Percentiles rank a stretch among this genome's conserved stretches.
Conservation (phyloP, 1,140 invertebrate genomes). For the Oncopodura yosiiana region DNA sequence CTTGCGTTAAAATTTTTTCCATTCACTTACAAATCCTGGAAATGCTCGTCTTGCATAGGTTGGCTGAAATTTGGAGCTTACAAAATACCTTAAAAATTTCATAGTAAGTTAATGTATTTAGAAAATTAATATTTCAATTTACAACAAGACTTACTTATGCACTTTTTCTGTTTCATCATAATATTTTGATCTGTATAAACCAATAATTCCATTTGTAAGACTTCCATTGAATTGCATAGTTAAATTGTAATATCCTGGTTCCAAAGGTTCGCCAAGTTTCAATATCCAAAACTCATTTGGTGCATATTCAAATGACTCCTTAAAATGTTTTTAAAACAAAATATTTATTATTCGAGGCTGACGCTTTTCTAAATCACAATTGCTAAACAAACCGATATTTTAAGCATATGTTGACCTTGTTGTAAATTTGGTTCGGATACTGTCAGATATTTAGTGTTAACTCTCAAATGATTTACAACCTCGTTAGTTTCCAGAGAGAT, state of each 20-base stretch:
- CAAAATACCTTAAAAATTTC: conserved; percentile 39
- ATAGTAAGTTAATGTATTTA: not conserved
- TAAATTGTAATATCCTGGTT: conserved; percentile 52
- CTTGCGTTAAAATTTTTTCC: too few relatives aligned
- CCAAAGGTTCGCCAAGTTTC: conserved; percentile 44
- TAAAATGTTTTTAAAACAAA: not conserved
- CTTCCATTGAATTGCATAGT: conserved; percentile 57
- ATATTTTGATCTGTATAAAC: conserved; percentile 70
- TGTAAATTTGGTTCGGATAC: conserved; percentile 37
- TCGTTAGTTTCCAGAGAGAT: conserved; percentile 33
- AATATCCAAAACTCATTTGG: conserved; percentile 59
- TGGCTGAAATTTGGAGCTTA: conserved; percentile 53
- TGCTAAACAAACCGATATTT: conserved; percentile 4
- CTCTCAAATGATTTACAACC: conserved; percentile 39
- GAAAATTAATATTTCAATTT: not conserved
- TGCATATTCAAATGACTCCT: conserved; percentile 43
- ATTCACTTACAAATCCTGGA: conserved; percentile 43
- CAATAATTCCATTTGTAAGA: conserved; percentile 55
- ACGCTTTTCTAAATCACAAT: not conserved
- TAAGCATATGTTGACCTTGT: conserved; percentile 5
- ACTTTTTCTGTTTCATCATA: conserved; percentile 47
- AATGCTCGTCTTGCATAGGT: conserved; percentile 51
- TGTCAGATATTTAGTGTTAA: conserved; percentile 42
- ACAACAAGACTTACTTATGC: conserved; percentile 46
- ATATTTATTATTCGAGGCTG: not conserved